Evolutionary conservation across 2,888 invertebrate genomes (phyloP), one percentile per base, ranked within the genome.

Genomic region (Caenorhabditis doughertyi): DNA sequence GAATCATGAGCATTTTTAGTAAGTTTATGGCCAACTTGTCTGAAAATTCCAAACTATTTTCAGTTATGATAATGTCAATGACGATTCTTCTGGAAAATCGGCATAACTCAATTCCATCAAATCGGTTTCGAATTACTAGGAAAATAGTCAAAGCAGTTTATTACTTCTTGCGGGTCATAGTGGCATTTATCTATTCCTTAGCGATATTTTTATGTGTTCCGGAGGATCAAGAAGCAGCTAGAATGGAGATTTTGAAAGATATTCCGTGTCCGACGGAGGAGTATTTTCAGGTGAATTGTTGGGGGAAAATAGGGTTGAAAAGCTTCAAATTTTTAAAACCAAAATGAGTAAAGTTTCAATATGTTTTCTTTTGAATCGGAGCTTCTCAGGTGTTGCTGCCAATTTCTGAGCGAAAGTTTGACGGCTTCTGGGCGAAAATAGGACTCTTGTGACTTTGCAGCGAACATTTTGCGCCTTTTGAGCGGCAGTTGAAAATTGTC

Each of bases 1-100:
- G 74, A 0, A 55, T 74, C 27, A 64, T 65, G 53, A 47, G 56
- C 25, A 74, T 74, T 35, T 58, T 32, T 23, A n/a, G 74, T 74
- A 3, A 56, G 65, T 42, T 32, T 56, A 49, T 7, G 32, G 32
- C 18, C 3, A 18, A 32, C 27, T 3, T 18, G 13, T n/a, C n/a
- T 29, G 1, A 27, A 53, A 0, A 4, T 27, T 27, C 27, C 16
- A 27, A 53, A 27, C n/a, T 58, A 3, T 23, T 53, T 70, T 56
- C 65, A 74, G 74, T 58, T 13, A 74, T 74, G 74, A 65, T 74
- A 39, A 74, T 74, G 65, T 53, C 74, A 9, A 74, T 74, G 65
- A 74, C 74, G n/a, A 65, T 74, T 47, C 65, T 74, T 2, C 27
- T 74, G 32, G 74, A 74, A 11, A 74, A 74, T 49, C 74, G 74